Base-by-base conservation (phyloP, 2,113 vertebrate genomes). In the Colius striatus region DNA sequence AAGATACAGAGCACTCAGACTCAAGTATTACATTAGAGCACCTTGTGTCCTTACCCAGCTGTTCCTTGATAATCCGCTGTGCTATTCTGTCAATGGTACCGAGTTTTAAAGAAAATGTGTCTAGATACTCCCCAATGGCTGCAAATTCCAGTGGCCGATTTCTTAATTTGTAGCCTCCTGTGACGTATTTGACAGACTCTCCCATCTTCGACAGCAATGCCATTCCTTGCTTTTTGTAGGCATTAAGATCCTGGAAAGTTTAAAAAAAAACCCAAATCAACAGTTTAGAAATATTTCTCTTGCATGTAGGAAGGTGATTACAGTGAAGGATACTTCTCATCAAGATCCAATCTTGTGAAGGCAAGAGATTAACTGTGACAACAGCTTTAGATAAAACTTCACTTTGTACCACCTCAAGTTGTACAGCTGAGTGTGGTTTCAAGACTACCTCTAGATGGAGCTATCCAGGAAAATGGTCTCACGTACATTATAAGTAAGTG, bases 31-130 rank as follows among this genome's bases (percentile, higher is more conserved):
- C 1, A 9, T 41, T 3, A 53, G 15, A 92, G 74, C 17, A 47
- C 3, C n/a, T 72, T 41, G 38, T 9, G 10, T 58, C 50, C 95
- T 97, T 96, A 99, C 99, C 99, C 94, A 99, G 92, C 97, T 99
- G 99, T 84, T 99, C 99, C 89, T 99, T 99, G 94, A 99, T 98
- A 96, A 99, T 99, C 82, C 99, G 98, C 95, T 99, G 99, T 86
- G 99, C 98, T 96, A 99, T 99, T 92, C 99, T 98, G 91, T 99
- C 99, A 41, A 99, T 99, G 82, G 99, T 99, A 82, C 99, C 99
- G 92, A 99, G 98, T 84, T 99, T 99, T 91, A 99, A 98, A 41
- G 97, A 98, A 96, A 99, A 99, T 0, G 98, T 98, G 76, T 99
- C 99, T 89, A 99, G 96, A 96, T 99, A 99, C 8, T 99, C 99